These are phyloP conservation scores for Smutsia gigantea DNA, from an alignment of 2,797 vertebrate species.

Conservation along the genomic window DNA sequence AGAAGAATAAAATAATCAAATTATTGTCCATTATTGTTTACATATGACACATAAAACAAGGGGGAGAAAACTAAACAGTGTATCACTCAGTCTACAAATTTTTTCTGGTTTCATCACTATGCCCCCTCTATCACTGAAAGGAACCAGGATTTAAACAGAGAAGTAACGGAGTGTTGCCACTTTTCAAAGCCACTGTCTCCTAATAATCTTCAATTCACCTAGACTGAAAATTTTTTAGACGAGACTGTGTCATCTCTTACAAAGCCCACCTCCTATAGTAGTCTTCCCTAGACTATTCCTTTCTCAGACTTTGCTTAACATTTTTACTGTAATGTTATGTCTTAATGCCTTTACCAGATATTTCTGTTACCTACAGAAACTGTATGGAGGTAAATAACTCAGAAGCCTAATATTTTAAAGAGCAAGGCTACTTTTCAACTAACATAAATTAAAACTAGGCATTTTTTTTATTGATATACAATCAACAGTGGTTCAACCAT, in stretches of 20 bases:
- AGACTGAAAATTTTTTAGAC: background rate
- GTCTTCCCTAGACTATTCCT: background rate
- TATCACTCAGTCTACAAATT: background rate
- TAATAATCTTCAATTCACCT: background rate
- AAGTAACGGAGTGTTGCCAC: background rate
- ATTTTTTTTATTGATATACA: background rate
- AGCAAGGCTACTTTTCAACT: constrained; percentile 2
- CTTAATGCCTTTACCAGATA: background rate
- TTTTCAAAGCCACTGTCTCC: background rate
- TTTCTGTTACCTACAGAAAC: background rate
- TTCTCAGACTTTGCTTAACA: background rate
- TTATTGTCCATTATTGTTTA: background rate
- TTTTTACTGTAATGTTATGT: background rate
- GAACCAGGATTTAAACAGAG: background rate
- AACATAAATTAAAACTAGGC: constrained; percentile 1
- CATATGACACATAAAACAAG: background rate
- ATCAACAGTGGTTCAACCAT: too few relatives aligned
- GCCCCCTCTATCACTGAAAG: background rate
- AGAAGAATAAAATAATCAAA: constrained; percentile 16
- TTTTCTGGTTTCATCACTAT: background rate
- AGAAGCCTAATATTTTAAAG: constrained; percentile 37
- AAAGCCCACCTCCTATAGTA: background rate
- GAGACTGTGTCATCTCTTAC: background rate
- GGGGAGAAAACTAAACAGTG: background rate
- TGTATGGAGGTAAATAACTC: background rate